These are phyloP conservation scores for Lasiurus cinereus DNA, from an alignment of 2,113 vertebrate species.

Conservation along the genomic window DNA sequence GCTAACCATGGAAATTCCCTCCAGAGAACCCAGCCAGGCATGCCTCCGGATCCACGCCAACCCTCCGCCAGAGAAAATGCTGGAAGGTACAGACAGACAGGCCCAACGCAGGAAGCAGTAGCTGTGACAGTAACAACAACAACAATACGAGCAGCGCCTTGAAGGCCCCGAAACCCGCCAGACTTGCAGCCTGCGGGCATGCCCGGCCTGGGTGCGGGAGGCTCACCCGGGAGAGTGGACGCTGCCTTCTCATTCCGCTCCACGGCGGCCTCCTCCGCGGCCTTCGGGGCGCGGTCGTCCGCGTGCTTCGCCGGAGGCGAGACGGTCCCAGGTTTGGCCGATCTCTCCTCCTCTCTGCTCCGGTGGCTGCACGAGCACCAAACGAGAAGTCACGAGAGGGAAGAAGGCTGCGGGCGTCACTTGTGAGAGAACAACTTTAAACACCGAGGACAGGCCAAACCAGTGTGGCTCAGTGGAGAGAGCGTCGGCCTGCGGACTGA, in stretches of 20 bases:
- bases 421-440: constrained; percentile 14
- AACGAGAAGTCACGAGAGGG: neutral
- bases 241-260: constrained; percentile 93
- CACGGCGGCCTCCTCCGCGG: constrained; percentile 88
- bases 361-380: constrained; percentile 88
- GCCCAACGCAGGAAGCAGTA: neutral
- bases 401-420: neutral
- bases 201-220: neutral
- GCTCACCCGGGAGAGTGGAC: constrained; percentile 95
- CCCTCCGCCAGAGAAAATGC: neutral
- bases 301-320: constrained; percentile 93
- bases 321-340: constrained; percentile 91
- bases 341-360: constrained; percentile 95
- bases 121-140: neutral
- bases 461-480: no score
- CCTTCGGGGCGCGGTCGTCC: constrained; percentile 91
- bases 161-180: neutral
- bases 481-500: no score
- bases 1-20: neutral
- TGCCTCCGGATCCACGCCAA: neutral
- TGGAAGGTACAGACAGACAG: neutral
- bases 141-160: neutral
- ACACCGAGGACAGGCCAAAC: neutral
- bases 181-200: neutral
- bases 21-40: neutral